Percentiles rank a stretch among this genome's conserved stretches.
These are phyloP conservation scores for Cynaeus angustus DNA, from an alignment of 2,888 invertebrate species.

Conservation along the genomic window DNA sequence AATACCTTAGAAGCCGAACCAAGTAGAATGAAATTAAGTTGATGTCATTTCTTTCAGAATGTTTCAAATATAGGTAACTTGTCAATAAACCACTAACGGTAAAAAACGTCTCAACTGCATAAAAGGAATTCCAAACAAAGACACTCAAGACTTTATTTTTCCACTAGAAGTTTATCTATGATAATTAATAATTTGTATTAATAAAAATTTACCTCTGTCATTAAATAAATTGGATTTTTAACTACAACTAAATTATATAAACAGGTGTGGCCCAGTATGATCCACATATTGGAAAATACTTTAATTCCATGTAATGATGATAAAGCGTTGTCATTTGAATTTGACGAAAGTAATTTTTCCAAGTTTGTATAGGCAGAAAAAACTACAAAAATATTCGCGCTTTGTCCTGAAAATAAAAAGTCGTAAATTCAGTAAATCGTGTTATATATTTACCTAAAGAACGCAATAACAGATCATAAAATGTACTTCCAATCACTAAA, in stretches of 20 bases:
- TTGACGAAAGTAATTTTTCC: background rate
- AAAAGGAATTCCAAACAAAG: background rate
- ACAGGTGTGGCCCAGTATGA: background rate
- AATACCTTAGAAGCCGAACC: background rate
- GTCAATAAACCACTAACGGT: background rate
- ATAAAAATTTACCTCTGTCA: too few species aligned
- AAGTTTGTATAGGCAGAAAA: background rate
- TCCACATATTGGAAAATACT: background rate
- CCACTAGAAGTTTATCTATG: background rate
- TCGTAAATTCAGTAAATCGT: too few species aligned
- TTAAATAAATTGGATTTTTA: too few species aligned
- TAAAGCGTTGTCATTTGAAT: background rate
- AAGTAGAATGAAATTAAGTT: constrained; percentile 4
- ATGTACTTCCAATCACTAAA: background rate
- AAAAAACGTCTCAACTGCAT: background rate
- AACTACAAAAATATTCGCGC: background rate
- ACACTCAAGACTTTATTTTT: background rate
- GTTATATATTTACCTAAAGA: too few species aligned
- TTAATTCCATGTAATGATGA: background rate
- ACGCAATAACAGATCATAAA: background rate
- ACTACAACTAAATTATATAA: too few species aligned
- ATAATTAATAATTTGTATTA: too few species aligned
- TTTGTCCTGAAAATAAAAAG: constrained; percentile 1
- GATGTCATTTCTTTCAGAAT: background rate
- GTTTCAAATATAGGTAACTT: background rate